Base-by-base conservation (phyloP, 2,888 invertebrate species). In the Drosophila robusta region DNA sequence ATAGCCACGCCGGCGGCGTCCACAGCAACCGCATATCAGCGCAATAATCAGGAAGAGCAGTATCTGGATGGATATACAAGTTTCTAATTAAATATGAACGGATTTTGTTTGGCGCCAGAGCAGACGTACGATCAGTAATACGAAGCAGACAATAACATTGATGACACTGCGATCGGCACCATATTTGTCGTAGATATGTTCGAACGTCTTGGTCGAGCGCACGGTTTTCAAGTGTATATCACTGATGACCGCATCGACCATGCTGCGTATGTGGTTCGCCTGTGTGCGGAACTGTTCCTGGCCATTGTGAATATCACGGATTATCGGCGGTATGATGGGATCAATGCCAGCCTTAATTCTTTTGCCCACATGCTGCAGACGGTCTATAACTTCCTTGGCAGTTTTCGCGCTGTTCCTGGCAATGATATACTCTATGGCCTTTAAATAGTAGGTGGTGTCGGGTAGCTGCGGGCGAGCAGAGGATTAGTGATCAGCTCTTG, bases 21-120 rank as follows among this genome's bases (percentile, higher is more conserved):
- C 89, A 18, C 81, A 89, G 47, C 82, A 85, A 6, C 85, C 87
- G 11, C 75, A 80, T 1, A 84, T 32, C 4, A 89, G 46, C 0
- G 81, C 78, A 36, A 78, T 51, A 4, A 70, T 24, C 24, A 85
- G 52, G 1, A 74, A 44, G 11, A 74, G 22, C 0, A 85, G 50
- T 39, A 85, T 70, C 87, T 87, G 9, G n/a, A 47, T 41, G 0
- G 14, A 5, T 0, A 9, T 34, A 24, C 0, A 12, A 22, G 1
- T 38, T 18, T 4, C 14, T 2, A 1, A 41, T 26, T 44, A 0
- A 7, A 4, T 38, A 36, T 3, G 8, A n/a, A 3, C 3, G 0
- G 11, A 6, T 6, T 9, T 16, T 3, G 4, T 3, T 4, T 14
- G 0, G 11, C 0, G 1, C 3, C 2, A 38, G n/a, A 5, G 34